Evolutionary conservation across 2,888 invertebrate species (phyloP), one percentile per base, ranked within the genome.

Genomic region (Drosophila kanekoi): DNA sequence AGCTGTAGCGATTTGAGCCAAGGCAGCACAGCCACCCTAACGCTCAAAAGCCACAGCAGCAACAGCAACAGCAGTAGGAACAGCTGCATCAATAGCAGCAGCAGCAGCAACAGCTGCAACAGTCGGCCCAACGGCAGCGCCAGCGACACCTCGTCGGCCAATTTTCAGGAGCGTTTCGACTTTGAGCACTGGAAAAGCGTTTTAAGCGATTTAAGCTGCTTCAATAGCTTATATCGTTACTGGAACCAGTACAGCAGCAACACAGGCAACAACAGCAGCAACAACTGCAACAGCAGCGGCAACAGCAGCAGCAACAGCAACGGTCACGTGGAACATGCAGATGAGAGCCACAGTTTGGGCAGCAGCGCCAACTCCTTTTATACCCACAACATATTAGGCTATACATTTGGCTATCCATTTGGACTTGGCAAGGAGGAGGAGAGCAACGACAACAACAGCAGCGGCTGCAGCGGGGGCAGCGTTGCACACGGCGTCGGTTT

Each of bases 141-240:
- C 72, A 91, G 91, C 77, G 91, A 91, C 59, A 91, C 90, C 32
- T 89, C 92, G 3, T 91, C 90, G 4, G 91, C 90, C n/a, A 87
- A 91, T 63, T 92, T 92, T 61, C 92, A 91, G 69, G 90, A 91
- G 49, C 91, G 91, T 41, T 91, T 94, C 78, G 92, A 93, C 91
- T 94, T 94, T 88, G 92, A 93, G 79, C 93, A 95, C 84, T 94
- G 95, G 91, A 95, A 95, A 94, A 94, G 95, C 91, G 94, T 95
- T 90, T 93, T 96, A 88, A 94, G 94, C 92, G 94, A 94, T 93
- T 93, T 92, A 37, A 91, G 91, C 79, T 92, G 92, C 72, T 88
- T 93, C 57, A 87, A 91, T 60, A 89, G 88, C 40, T 60, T 92
- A 35, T 91, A 91, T 67, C 90, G 90, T 67, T 91, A 90, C 45